These are phyloP conservation scores for Geophilus truncorum DNA, from an alignment of 2,888 invertebrate genomes.

Conservation along the genomic window DNA sequence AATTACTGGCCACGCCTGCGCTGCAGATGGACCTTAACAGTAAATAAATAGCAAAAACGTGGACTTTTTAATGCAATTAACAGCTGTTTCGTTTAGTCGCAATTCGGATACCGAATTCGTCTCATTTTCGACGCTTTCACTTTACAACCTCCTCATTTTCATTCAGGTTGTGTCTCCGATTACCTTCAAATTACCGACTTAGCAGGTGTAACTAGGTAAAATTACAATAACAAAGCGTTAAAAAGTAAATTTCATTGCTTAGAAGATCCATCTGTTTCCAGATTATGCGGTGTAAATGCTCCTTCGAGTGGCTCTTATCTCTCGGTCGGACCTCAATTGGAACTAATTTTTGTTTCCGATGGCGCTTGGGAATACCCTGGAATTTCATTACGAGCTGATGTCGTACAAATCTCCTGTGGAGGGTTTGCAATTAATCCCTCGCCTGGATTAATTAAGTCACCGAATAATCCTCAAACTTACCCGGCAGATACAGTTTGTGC, in stretches of 20 bases:
- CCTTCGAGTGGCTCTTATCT: not conserved
- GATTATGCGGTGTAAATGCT: slow-evolving; percentile 10
- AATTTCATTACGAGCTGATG: slow-evolving; percentile 19
- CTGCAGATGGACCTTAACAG: slow-evolving; percentile 20
- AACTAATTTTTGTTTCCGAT: slow-evolving; percentile 30
- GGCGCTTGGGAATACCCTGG: slow-evolving; percentile 20
- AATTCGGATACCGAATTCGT: slow-evolving; percentile 28
- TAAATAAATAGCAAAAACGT: not conserved
- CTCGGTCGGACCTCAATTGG: slow-evolving; percentile 27
- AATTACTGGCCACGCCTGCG: slow-evolving; percentile 15
- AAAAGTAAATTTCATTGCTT: not conserved
- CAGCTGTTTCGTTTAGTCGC: not conserved
- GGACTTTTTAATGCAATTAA: not conserved
- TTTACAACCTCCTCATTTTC: slow-evolving; percentile 10
- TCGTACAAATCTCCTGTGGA: slow-evolving; percentile 19
- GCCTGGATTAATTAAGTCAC: slow-evolving; percentile 30
- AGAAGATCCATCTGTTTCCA: not conserved
- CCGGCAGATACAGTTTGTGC: slow-evolving; percentile 6
- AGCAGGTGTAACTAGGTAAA: slow-evolving; percentile 2
- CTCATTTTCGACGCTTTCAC: slow-evolving; percentile 12
- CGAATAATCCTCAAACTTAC: slow-evolving; percentile 27
- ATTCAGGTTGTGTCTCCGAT: slow-evolving; percentile 6
- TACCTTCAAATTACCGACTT: slow-evolving; percentile 27
- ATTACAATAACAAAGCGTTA: not conserved
- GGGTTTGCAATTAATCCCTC: slow-evolving; percentile 7